phyloP scores from a whole-genome alignment of 2,113 vertebrate species.

The Polypterus bichir region DNA sequence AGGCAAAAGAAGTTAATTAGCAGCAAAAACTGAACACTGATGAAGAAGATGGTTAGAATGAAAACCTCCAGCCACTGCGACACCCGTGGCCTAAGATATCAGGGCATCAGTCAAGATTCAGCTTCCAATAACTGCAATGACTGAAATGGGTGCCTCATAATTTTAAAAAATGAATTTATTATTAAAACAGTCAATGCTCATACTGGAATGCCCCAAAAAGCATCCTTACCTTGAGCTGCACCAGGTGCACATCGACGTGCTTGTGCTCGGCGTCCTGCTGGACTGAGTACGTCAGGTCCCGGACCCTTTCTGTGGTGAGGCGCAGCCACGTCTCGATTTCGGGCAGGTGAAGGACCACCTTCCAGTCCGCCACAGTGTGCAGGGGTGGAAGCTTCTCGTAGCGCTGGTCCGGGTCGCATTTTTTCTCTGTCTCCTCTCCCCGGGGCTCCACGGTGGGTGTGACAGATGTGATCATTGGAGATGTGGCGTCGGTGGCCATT shows the following conservation, averaged over 20 bases:
- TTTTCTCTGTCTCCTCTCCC: constrained; percentile 36
- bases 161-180: too few relatives aligned
- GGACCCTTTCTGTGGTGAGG: constrained; percentile 69
- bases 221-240: constrained; percentile 84
- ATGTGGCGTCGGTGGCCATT: constrained; percentile 52
- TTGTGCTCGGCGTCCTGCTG: constrained; percentile 72
- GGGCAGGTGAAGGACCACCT: constrained; percentile 88
- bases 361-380: constrained; percentile 89
- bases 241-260: constrained; percentile 87
- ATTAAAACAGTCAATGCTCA: too few relatives aligned
- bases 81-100: too few relatives aligned
- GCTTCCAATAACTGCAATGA: too few relatives aligned
- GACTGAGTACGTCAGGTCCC: constrained; percentile 81
- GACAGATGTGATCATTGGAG: constrained; percentile 75
- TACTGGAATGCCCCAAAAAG: too few relatives aligned
- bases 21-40: too few relatives aligned
- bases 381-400: constrained; percentile 80
- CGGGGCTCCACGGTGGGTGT: constrained; percentile 59
- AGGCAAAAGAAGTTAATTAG: too few relatives aligned
- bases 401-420: constrained; percentile 45
- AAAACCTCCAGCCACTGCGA: too few relatives aligned
- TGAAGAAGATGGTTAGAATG: too few relatives aligned
- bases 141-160: too few relatives aligned
- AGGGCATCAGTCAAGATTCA: too few relatives aligned
- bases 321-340: constrained; percentile 95